phyloP scores from a whole-genome alignment of 1,140 invertebrate genomes.

The Polypedilum pembai region DNA sequence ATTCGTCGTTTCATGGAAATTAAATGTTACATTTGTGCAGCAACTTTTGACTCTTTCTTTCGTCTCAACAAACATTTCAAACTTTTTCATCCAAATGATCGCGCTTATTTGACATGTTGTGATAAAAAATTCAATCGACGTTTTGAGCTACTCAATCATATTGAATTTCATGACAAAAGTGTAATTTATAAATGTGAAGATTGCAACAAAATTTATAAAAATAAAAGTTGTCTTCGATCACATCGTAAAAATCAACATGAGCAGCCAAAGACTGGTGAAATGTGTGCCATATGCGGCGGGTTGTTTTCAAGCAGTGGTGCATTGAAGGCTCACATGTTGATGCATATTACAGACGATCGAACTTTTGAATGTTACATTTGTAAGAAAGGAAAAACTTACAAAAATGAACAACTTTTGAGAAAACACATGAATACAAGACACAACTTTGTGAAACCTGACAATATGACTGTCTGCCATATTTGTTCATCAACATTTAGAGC shows the following conservation, averaged over 20 bases:
- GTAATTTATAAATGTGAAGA: neutral
- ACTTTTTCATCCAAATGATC: neutral
- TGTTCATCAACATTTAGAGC: neutral
- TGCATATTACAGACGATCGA: neutral
- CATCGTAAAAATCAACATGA: neutral
- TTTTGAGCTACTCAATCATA: neutral
- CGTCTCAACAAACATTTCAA: neutral
- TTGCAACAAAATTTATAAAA: neutral
- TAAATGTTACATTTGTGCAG: neutral
- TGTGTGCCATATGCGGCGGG: neutral
- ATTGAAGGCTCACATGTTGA: neutral
- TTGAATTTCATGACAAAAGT: neutral
- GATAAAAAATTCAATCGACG: neutral
- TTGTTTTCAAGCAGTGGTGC: neutral
- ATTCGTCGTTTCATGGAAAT: neutral
- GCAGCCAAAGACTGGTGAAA: neutral
- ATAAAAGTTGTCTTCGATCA: neutral
- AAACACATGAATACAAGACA: neutral
- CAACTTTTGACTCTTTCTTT: neutral
- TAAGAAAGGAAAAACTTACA: neutral
- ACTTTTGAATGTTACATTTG: neutral
- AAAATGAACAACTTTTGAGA: neutral
- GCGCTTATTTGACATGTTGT: neutral
- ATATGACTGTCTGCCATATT: neutral
- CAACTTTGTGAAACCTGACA: neutral